phyloP scores from a whole-genome alignment of 2,888 invertebrate species.

The Terebella lapidaria region DNA sequence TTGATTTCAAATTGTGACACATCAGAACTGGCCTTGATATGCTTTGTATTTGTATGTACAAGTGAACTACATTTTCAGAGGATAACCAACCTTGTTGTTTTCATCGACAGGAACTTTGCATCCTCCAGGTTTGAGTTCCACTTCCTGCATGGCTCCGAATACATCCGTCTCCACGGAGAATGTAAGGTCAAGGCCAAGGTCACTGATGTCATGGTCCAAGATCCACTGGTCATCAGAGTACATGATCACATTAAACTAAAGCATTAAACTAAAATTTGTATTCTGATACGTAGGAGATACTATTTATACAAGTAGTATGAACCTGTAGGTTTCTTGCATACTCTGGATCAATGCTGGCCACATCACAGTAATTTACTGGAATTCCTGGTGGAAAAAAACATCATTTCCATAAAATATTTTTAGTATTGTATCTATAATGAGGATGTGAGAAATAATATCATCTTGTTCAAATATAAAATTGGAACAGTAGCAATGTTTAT shows the following conservation, averaged over 20 bases:
- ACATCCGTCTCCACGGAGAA: conserved; percentile 50
- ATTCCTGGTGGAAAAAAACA: conserved; percentile 32
- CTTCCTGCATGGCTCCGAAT: conserved; percentile 48
- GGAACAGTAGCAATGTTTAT: too few species aligned
- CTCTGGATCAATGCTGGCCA: conserved; percentile 49
- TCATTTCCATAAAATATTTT: too few species aligned
- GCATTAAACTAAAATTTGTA: too few species aligned
- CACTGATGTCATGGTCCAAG: conserved; percentile 45
- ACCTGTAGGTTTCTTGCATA: conserved; percentile 50
- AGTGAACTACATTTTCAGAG: too few species aligned
- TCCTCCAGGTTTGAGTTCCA: conserved; percentile 36
- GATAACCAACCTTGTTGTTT: conserved; percentile 46
- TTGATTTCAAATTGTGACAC: neutral
- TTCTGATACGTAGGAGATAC: too few species aligned
- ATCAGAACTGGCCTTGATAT: neutral
- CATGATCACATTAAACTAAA: too few species aligned
- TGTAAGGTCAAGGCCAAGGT: conserved; percentile 45
- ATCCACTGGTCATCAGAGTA: conserved; percentile 46
- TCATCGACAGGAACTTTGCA: conserved; percentile 35
- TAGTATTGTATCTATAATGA: too few species aligned
- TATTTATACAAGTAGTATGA: too few species aligned
- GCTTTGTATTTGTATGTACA: too few species aligned
- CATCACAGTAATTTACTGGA: conserved; percentile 46
- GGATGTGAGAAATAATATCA: too few species aligned
- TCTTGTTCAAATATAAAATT: too few species aligned